A percentile compares a stretch with the other conserved stretches of the same genome.
Conservation (phyloP, 1,140 invertebrate species). For the Phenacoccus solenopsis region DNA sequence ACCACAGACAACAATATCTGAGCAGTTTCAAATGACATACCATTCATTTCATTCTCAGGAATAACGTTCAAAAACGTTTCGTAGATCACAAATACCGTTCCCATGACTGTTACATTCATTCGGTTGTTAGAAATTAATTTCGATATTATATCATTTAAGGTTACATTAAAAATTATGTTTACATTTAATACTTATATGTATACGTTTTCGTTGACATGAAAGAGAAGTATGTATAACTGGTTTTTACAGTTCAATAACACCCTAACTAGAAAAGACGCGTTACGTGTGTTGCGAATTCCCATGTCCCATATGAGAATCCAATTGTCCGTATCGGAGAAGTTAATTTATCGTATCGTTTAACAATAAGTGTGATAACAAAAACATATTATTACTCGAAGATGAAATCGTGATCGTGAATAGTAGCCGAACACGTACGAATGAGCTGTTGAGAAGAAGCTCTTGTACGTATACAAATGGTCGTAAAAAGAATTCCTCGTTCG, state of each 20-base stretch:
- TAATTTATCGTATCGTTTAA: not conserved
- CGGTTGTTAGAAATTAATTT: not conserved
- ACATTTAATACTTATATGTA: too few species aligned
- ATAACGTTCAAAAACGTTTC: too few species aligned
- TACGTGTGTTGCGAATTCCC: conserved; percentile 1
- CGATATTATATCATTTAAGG: not conserved
- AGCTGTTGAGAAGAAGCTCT: too few species aligned
- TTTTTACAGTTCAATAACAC: not conserved
- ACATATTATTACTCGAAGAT: not conserved
- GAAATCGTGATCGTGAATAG: not conserved
- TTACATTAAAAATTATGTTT: not conserved
- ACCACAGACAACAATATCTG: too few species aligned
- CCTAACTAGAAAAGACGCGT: not conserved
- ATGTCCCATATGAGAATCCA: not conserved
- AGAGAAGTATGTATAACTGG: not conserved
- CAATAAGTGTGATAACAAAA: not conserved
- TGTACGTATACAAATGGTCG: too few species aligned
- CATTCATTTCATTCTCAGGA: too few species aligned
- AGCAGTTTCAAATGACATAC: too few species aligned
- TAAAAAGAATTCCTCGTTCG: too few species aligned
- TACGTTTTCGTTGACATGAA: too few species aligned
- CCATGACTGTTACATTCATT: not conserved
- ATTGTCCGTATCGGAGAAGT: not conserved
- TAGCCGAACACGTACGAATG: too few species aligned
- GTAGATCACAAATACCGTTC: not conserved